phyloP scores from a whole-genome alignment of 2,888 invertebrate genomes.

The Agonopterix alstromeriana region DNA sequence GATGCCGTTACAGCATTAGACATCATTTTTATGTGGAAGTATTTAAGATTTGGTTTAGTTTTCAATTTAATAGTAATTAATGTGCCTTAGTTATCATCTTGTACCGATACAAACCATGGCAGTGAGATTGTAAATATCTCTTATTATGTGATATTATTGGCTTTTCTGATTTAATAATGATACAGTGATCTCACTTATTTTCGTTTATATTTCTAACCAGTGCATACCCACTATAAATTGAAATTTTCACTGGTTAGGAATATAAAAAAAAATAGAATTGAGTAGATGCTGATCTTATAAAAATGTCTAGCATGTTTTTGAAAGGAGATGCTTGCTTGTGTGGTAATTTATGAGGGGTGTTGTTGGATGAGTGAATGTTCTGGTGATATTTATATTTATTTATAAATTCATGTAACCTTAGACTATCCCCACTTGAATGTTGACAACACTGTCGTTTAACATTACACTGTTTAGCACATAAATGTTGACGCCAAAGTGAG shows the following conservation, averaged over 20 bases:
- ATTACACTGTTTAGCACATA: background rate
- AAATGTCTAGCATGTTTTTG: constrained; percentile 3
- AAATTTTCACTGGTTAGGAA: too few species aligned
- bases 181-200: too few species aligned
- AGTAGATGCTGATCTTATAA: background rate
- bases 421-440: background rate
- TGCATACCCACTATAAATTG: too few species aligned
- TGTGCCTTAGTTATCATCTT: too few species aligned
- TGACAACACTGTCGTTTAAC: background rate
- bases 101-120: constrained; percentile 1
- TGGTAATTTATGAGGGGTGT: constrained; percentile 1
- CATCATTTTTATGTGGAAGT: too few species aligned
- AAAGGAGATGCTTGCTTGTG: background rate
- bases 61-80: too few species aligned
- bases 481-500: background rate
- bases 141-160: background rate
- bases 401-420: constrained; percentile 9
- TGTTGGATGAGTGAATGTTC: constrained; percentile 7
- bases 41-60: too few species aligned
- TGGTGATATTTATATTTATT: constrained; percentile 12
- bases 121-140: constrained; percentile 14
- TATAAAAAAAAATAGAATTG: too few species aligned
- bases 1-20: too few species aligned
- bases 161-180: background rate
- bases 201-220: too few species aligned